Base-by-base conservation (phyloP, 2,113 vertebrate genomes). In the Genyomyrus donnyi region DNA sequence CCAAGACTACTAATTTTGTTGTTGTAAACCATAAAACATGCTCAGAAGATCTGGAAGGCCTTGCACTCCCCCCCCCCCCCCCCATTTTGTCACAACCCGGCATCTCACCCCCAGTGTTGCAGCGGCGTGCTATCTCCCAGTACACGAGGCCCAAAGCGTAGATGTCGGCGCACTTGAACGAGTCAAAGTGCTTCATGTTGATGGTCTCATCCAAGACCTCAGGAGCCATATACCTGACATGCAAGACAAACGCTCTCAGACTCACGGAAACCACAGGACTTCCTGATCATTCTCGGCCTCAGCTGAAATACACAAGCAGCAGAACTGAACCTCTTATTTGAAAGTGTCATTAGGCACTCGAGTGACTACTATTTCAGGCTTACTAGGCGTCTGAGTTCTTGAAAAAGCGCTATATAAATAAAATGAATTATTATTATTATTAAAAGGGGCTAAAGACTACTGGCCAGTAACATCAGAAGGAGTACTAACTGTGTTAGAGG, bases 151-250 rank as follows among this genome's bases (percentile, higher is more conserved):
- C 98, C 62, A 99, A 91, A 80, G 98, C 98, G 0, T 99, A 99
- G 93, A 99, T 99, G 87, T 99, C 98, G 0, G 98, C 98, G 93
- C 98, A 99, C 91, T 99, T 99, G 92, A 99, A 99, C 0, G 98
- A 99, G 92, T 99, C 98, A 66, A 99, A 99, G 94, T 99, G 98
- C 90, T 97, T 97, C 97, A 97, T 99, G 94, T 99, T 99, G 92
- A 99, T 98, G 31, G 96, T 99, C 92, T 99, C 98, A 85, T 99
- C 98, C 93, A 99, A 92, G 17, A 99, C 98, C 93, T 99, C 98
- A 0, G 98, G 98, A 88, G 98, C 98, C 98, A 99, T 99, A 94
- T 99, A 99, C 85, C 98, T 99, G 95, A 87, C 45, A 77, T 66
- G 74, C 24, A 89, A 52, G 9, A 74, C 17, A 45, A 13, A 42